These are phyloP conservation scores for Apoderus coryli DNA, from an alignment of 2,888 invertebrate species.

Conservation along the genomic window DNA sequence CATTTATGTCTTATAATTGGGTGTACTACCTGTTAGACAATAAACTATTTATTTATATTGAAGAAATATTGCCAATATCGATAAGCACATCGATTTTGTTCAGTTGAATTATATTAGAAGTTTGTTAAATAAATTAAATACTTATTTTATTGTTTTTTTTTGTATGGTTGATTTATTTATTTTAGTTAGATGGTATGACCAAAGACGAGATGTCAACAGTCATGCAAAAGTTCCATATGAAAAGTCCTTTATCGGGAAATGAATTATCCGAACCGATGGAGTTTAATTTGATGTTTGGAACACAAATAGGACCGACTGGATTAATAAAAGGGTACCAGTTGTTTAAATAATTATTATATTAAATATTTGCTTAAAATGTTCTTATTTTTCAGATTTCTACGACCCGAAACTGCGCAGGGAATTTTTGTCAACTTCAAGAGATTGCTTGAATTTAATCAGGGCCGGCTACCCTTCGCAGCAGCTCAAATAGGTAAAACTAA, in stretches of 20 bases:
- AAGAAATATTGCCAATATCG: background rate
- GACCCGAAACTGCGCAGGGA: conserved; percentile 99
- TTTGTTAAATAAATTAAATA: too few relatives aligned
- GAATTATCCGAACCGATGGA: conserved; percentile 91
- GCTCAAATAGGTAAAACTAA: conserved; percentile 77
- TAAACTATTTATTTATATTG: conserved; percentile 1
- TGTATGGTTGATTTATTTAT: too few relatives aligned
- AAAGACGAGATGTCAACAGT: conserved; percentile 77
- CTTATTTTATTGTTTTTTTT: too few relatives aligned
- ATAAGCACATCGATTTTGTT: too few relatives aligned
- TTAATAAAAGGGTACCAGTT: conserved; percentile 79
- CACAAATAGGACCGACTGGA: conserved; percentile 95
- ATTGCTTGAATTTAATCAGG: conserved; percentile 92
- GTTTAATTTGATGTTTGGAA: conserved; percentile 98
- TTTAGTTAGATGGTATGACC: conserved; percentile 74
- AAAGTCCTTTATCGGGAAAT: conserved; percentile 90
- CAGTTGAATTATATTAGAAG: too few relatives aligned
- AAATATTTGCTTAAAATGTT: background rate
- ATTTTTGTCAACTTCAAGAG: conserved; percentile 99
- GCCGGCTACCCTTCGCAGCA: conserved; percentile 90
- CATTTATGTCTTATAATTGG: too few relatives aligned
- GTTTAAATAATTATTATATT: too few relatives aligned
- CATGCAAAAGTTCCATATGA: conserved; percentile 81
- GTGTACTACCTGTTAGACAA: too few relatives aligned
- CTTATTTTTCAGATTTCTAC: conserved; percentile 49